Evolutionary conservation across 1,140 invertebrate species (phyloP).

Genomic region (Phenacoccus solenopsis): DNA sequence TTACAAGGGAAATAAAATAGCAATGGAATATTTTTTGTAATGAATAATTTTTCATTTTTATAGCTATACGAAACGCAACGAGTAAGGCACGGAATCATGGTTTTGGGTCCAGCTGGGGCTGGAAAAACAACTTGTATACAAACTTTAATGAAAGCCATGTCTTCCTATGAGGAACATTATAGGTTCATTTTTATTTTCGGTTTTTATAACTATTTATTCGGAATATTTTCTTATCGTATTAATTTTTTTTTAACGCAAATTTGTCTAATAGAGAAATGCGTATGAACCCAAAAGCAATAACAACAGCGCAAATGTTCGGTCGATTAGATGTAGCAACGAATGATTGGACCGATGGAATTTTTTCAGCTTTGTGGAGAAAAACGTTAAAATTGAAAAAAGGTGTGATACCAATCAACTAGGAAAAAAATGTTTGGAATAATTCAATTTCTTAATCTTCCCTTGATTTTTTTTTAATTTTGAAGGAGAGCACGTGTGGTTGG

Average conservation of each 20-base stretch:
- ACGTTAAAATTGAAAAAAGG: conserved; percentile 78
- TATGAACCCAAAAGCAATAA: conserved; percentile 97
- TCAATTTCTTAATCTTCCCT: not conserved
- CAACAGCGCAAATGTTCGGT: conserved; percentile 94
- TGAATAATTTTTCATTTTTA: conserved; percentile 25
- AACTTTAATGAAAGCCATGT: conserved; percentile 83
- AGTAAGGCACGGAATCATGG: conserved; percentile 93
- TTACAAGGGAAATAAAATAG: too few species aligned
- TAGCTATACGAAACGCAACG: conserved; percentile 89
- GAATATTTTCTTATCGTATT: not conserved
- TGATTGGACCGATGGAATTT: conserved; percentile 97
- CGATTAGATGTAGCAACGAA: conserved; percentile 90
- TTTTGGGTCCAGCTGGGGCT: conserved; percentile 85
- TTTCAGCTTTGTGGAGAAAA: conserved; percentile 89
- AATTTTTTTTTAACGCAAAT: not conserved
- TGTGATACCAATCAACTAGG: conserved; percentile 25
- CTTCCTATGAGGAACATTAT: conserved; percentile 67
- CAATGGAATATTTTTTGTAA: conserved; percentile 30
- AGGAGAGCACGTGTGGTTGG: conserved; percentile 76
- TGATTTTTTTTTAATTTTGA: conserved; percentile 21
- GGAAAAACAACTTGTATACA: conserved; percentile 93
- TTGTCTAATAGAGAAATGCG: conserved; percentile 64
- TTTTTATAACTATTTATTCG: not conserved
- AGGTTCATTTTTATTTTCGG: conserved; percentile 38
- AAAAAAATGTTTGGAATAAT: not conserved